Evolutionary conservation across 35 echinoderm and acorn worm genomes (phyloP), one percentile per base, ranked within the genome.

Genomic region (Heliocidaris erythrogramma): DNA sequence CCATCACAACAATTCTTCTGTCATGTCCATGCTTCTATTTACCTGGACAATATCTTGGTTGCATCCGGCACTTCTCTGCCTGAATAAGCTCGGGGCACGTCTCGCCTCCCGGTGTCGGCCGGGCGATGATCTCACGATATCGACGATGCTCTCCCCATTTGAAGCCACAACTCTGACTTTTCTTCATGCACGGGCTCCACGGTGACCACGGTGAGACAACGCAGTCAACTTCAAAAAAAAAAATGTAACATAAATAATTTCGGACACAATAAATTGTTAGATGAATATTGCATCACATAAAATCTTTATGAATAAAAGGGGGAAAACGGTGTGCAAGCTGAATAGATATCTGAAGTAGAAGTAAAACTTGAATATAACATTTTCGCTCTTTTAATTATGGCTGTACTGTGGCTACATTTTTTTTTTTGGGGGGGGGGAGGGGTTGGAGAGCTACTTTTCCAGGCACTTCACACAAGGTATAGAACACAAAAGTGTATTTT

Each of bases 41-140:
- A 97, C 96, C 96, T 94, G 94, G 96, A 48, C 96, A 97, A 50
- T 97, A 89, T 42, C 96, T 65, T 61, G 47, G 84, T 17, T 49
- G 14, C 85, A 95, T 90, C 32, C 96, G 94, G 59, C 96, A 97
- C 49, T 50, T 86, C 53, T 91, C 56, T 7, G 71, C 86, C 86
- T 97, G 94, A 9, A 78, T 27, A 7, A 97, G 78, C 31, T 97
- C 96, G n/a, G 96, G 96, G 29, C 96, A 97, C 1, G 69, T 49
- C 9, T 50, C 30, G 85, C 91, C 96, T 27, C 90, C 94, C 27
- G 96, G 94, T 3, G 94, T 93, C 47, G 96, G 90, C 31, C 92
- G 94, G 7, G 53, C 90, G 18, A 95, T 35, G 60, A 97, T 94
- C 52, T 95, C 96, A 49, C 96, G 59, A 84, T 94, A 92, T 49